Percentiles rank a stretch among this genome's conserved stretches.
Evolutionary conservation across 2,113 vertebrate genomes (phyloP).

Genomic region (Monarcha castaneiventris): DNA sequence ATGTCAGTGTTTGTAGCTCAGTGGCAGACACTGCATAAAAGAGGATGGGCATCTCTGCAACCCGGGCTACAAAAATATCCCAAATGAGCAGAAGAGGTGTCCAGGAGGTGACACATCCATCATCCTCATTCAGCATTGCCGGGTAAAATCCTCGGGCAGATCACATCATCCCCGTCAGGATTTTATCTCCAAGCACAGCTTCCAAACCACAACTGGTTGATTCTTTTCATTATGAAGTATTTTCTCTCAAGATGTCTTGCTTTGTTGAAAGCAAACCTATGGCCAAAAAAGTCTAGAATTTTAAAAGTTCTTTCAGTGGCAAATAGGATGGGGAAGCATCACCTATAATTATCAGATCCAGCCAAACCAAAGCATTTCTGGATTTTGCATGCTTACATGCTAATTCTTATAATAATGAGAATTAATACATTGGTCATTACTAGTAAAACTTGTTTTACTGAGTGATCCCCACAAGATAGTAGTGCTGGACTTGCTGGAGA

Average conservation of each 20-base stretch:
- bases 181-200: neutral
- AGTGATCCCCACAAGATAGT: neutral
- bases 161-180: neutral
- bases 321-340: neutral
- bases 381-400: neutral
- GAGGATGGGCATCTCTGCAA: neutral
- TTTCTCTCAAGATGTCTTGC: neutral
- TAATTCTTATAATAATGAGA: neutral
- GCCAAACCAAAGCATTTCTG: neutral
- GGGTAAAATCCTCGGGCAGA: neutral
- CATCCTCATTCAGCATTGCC: neutral
- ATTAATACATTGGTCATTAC: neutral
- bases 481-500: neutral
- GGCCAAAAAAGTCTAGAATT: neutral
- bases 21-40: neutral
- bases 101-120: neutral
- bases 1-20: neutral
- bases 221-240: neutral
- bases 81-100: neutral
- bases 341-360: neutral
- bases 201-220: neutral
- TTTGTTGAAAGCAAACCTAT: neutral
- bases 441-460: neutral
- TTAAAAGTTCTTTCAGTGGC: neutral
- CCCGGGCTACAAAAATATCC: neutral